Evolutionary conservation across 2,113 vertebrate species (phyloP).

Genomic region (Xenopus laevis): DNA sequence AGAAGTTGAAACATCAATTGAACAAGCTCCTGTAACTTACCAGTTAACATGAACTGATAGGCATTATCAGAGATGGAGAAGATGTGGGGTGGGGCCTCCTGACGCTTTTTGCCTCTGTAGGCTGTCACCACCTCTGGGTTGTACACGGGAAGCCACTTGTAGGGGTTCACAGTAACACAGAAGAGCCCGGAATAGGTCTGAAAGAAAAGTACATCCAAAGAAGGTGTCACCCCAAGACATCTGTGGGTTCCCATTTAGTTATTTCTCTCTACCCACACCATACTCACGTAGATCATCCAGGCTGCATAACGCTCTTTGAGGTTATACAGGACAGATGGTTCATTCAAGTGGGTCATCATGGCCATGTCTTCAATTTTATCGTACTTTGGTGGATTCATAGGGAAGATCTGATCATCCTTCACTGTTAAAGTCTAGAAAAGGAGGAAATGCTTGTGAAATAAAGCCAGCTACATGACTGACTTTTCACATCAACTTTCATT

Average conservation of each 20-base stretch:
- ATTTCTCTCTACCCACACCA: background rate
- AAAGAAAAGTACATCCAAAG: conserved; percentile 6
- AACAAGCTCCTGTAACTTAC: conserved; percentile 49
- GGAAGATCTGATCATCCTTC: conserved; percentile 69
- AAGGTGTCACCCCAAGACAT: too few species aligned
- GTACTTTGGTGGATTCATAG: conserved; percentile 79
- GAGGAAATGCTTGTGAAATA: background rate
- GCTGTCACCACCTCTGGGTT: conserved; percentile 58
- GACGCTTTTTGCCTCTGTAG: conserved; percentile 66
- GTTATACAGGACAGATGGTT: conserved; percentile 69
- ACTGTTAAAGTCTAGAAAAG: conserved; percentile 64
- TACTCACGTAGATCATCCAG: conserved; percentile 69
- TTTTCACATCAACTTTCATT: background rate
- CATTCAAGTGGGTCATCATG: conserved; percentile 85
- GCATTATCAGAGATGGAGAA: conserved; percentile 67
- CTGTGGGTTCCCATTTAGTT: too few species aligned
- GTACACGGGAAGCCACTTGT: conserved; percentile 80
- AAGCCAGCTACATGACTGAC: background rate
- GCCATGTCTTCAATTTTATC: conserved; percentile 89
- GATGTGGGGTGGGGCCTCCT: conserved; percentile 67
- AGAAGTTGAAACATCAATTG: too few species aligned
- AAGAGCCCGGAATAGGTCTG: conserved; percentile 84
- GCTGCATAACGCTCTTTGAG: conserved; percentile 59
- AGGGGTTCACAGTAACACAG: conserved; percentile 82
- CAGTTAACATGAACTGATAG: conserved; percentile 72